Percentiles rank a stretch among this genome's conserved stretches.
Evolutionary conservation across 2,888 invertebrate species (phyloP).

Genomic region (Agrochola lota): DNA sequence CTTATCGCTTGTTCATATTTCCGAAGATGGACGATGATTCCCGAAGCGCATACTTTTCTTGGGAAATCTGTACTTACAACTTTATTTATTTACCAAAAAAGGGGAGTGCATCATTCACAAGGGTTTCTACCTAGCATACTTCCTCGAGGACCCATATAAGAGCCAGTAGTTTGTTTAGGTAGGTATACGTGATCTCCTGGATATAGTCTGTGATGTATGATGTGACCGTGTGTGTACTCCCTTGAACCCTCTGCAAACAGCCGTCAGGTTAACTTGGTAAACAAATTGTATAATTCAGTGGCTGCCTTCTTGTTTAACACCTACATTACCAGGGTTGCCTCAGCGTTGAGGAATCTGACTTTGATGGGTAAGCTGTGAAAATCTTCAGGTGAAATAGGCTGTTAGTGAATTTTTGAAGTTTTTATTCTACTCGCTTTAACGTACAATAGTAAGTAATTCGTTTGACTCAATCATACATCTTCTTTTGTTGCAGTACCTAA

Average conservation of each 20-base stretch:
- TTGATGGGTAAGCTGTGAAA: not conserved
- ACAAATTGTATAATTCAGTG: conserved; percentile 55
- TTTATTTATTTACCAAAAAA: conserved; percentile 8
- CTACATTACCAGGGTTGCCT: conserved; percentile 38
- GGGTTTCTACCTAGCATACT: not conserved
- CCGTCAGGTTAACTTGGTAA: conserved; percentile 49
- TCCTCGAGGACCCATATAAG: not conserved
- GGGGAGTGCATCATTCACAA: not conserved
- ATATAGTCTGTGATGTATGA: not conserved
- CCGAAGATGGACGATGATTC: not conserved
- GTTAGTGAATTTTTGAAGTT: not conserved
- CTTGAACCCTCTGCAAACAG: conserved; percentile 52
- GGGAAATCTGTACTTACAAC: too few relatives aligned
- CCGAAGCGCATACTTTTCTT: not conserved
- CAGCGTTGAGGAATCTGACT: not conserved
- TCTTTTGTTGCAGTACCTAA: not conserved
- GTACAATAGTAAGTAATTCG: not conserved
- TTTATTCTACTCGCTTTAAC: not conserved
- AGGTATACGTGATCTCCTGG: not conserved
- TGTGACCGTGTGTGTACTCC: not conserved
- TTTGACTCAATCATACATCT: not conserved
- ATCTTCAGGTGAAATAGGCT: too few relatives aligned
- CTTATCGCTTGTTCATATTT: not conserved
- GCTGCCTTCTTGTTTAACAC: conserved; percentile 32
- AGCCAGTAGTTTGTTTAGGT: too few relatives aligned